phyloP scores from a whole-genome alignment of 2,797 vertebrate genomes.

The Lacerta bilineata region DNA sequence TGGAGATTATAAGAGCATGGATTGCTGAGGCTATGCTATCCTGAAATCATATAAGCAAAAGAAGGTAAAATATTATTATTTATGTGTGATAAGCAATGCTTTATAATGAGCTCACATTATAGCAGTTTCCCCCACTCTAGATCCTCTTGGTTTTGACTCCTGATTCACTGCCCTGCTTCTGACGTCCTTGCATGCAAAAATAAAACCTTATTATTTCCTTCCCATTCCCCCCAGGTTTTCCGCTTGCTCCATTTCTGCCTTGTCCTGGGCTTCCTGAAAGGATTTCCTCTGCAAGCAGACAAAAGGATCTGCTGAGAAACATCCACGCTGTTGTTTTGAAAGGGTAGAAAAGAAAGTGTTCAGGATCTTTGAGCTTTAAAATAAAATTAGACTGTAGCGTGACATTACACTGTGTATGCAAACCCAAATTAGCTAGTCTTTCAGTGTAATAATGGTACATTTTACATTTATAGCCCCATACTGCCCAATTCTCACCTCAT shows the following conservation, averaged over 20 bases:
- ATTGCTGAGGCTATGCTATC: not conserved
- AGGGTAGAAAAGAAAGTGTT: slow-evolving; percentile 4
- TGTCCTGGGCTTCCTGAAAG: slow-evolving; percentile 36
- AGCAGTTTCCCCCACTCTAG: not conserved
- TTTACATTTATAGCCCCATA: not conserved
- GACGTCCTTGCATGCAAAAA: slow-evolving; percentile 22
- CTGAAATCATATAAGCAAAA: not conserved
- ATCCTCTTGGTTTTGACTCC: not conserved
- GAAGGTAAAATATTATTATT: not conserved
- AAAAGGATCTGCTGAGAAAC: slow-evolving; percentile 18
- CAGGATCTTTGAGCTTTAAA: slow-evolving; percentile 22
- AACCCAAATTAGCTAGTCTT: not conserved
- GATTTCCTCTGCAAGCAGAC: slow-evolving; percentile 34
- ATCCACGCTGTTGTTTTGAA: slow-evolving; percentile 18
- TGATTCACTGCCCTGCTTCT: slow-evolving; percentile 21
- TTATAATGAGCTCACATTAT: not conserved
- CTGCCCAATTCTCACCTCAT: not conserved
- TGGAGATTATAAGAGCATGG: not conserved
- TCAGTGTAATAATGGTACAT: not conserved
- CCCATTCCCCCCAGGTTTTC: not conserved
- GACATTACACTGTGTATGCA: not conserved
- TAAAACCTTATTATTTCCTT: slow-evolving; percentile 40
- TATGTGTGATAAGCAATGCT: not conserved
- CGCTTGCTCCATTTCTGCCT: slow-evolving; percentile 29
- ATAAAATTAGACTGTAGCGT: not conserved